phyloP scores from a whole-genome alignment of 2,797 vertebrate species.

The Rallus crepitans region DNA sequence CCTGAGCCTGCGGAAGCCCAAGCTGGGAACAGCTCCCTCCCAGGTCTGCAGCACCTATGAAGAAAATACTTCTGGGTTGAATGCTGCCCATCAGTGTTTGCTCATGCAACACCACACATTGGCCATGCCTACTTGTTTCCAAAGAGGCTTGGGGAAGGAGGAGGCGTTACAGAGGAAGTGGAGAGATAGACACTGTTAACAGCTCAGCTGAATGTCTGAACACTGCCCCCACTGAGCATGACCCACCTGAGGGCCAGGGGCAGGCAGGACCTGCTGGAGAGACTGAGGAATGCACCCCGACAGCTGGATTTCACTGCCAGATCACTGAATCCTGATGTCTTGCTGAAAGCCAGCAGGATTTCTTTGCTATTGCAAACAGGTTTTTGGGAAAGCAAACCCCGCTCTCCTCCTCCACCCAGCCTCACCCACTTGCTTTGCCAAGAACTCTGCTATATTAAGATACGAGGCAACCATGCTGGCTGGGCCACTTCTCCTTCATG shows the following conservation, averaged over 20 bases:
- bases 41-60: neutral
- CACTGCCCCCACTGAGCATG: too few relatives aligned
- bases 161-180: neutral
- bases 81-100: neutral
- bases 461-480: constrained; percentile 1
- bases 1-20: neutral
- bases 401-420: neutral
- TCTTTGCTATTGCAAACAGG: neutral
- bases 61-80: neutral
- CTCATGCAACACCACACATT: neutral
- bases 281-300: neutral
- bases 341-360: neutral
- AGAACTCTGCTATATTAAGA: constrained; percentile 45
- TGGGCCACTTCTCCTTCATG: neutral
- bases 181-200: neutral
- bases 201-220: neutral
- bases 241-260: neutral
- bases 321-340: neutral
- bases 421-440: constrained; percentile 31
- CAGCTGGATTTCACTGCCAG: neutral
- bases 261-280: neutral
- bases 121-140: neutral
- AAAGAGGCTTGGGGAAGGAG: neutral
- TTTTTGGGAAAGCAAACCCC: neutral
- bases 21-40: neutral